phyloP scores from a whole-genome alignment of 2,113 vertebrate genomes.

The Picathartes gymnocephalus region DNA sequence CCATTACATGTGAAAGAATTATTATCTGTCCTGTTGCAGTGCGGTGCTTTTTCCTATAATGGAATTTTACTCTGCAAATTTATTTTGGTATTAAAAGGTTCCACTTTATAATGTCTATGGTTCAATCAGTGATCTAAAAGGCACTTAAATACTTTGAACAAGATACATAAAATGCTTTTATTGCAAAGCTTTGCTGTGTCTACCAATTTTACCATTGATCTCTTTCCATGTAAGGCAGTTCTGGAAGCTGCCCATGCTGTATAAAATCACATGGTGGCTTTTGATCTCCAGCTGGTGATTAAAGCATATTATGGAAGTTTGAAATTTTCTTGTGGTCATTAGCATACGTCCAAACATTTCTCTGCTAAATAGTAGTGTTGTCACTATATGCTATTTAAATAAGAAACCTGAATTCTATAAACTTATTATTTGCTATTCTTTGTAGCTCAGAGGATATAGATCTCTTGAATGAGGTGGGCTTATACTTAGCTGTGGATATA shows the following conservation, averaged over 20 bases:
- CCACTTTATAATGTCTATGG: conserved; percentile 78
- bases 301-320: conserved; percentile 52
- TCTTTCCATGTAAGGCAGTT: conserved; percentile 67
- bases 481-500: background rate
- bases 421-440: conserved; percentile 1
- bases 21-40: conserved; percentile 73
- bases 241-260: conserved; percentile 63
- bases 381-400: conserved; percentile 4
- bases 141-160: conserved; percentile 81
- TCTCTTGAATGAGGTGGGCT: background rate
- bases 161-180: conserved; percentile 79
- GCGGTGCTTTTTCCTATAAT: conserved; percentile 74
- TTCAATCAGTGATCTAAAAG: conserved; percentile 83
- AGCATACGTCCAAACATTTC: conserved; percentile 45
- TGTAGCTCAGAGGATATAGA: background rate
- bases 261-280: conserved; percentile 52
- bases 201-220: conserved; percentile 75
- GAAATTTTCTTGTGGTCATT: conserved; percentile 33
- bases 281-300: conserved; percentile 65
- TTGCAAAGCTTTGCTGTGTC: conserved; percentile 74
- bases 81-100: conserved; percentile 81
- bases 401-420: conserved; percentile 24
- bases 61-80: conserved; percentile 76
- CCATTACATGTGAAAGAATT: conserved; percentile 73
- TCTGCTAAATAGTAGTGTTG: conserved; percentile 18